Base-by-base conservation (phyloP, 2,888 invertebrate species). In the Malthinus flaveolus region DNA sequence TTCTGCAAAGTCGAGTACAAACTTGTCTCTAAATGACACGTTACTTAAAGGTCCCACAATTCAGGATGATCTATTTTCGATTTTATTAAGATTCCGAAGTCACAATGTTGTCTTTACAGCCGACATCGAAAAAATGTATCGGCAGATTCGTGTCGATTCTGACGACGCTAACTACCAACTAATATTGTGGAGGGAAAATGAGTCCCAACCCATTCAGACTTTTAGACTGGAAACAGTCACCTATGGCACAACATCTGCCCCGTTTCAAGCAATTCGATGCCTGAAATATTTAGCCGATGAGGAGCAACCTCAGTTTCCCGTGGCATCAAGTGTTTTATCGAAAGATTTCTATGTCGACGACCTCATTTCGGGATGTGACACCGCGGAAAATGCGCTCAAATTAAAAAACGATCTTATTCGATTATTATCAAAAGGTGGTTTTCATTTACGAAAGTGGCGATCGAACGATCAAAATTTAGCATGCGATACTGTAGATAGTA, bases 1-100 rank as follows among this genome's bases (percentile, higher is more conserved):
- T 2, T 23, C 23, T 23, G 23, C 23, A 2, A 23, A 23, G 23
- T 3, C 3, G 2, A 23, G 3, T 23, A 23, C 23, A 3, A 5
- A 5, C 5, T 2, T 23, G 2, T 23, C 23, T 3, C 2, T 23
- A 3, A 23, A 23, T 5, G 23, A 23, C 5, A 3, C 5, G 23
- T 5, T 3, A 5, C 2, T 23, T 3, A 5, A 3, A 9, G 45
- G 45, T 1, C 71, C 71, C 0, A 55, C 59, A 1, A 49, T 72
- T 15, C 50, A 57, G 33, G 7, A 44, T 15, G 45, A 58, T 34
- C 4, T 58, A 6, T 56, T 55, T 31, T 13, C 34, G 9, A 62
- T 62, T 32, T 13, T 62, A 6, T 5, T 37, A 6, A 13, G 56
- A 9, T 62, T 55, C 12, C 33, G 52, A 39, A 31, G n/a, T 32